Base-by-base conservation (phyloP, 2,113 vertebrate species). In the Rissa tridactyla region DNA sequence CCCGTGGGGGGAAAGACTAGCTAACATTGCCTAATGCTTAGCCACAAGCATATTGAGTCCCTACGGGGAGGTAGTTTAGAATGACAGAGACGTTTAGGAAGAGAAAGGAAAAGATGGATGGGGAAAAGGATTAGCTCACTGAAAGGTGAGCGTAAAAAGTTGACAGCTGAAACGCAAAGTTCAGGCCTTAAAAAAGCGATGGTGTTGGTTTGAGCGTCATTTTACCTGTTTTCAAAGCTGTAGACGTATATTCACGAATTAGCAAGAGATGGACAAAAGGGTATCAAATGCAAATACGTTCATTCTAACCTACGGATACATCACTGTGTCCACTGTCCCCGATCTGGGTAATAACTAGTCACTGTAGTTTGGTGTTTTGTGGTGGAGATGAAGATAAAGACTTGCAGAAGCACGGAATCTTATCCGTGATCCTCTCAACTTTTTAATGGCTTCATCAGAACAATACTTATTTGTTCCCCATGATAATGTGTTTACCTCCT, bases 391-490 rank as follows among this genome's bases (percentile, higher is more conserved):
- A 81, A 68, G 58, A 16, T 16, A 55, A 19, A 61, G 51, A 44
- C 32, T n/a, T 61, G 46, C 32, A 80, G 55, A 77, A 15, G 30
- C 51, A 20, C 16, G 42, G 34, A 32, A 66, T 75, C 42, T 60
- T n/a, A 30, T 6, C 66, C 44, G 16, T 1, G 0, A 23, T 42
- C 0, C 1, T 68, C n/a, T 84, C n/a, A 57, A 5, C 9, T 81
- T 42, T 18, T 42, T 57, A 49, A 15, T 52, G 17, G 32, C n/a
- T 90, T 78, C 29, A 55, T 85, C 34, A 30, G 64, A 78, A 55
- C 55, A 70, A 27, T 36, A 19, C 21, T 29, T 72, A 25, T 4
- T 58, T 90, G 82, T 60, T 78, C 23, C 65, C 47, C 29, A 5
- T 55, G 25, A 22, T 87, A 11, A 40, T 14, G 26, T 40, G 42